These are phyloP conservation scores for Parauchenoglanis ngamensis DNA, from an alignment of 2,797 vertebrate genomes.

Conservation along the genomic window DNA sequence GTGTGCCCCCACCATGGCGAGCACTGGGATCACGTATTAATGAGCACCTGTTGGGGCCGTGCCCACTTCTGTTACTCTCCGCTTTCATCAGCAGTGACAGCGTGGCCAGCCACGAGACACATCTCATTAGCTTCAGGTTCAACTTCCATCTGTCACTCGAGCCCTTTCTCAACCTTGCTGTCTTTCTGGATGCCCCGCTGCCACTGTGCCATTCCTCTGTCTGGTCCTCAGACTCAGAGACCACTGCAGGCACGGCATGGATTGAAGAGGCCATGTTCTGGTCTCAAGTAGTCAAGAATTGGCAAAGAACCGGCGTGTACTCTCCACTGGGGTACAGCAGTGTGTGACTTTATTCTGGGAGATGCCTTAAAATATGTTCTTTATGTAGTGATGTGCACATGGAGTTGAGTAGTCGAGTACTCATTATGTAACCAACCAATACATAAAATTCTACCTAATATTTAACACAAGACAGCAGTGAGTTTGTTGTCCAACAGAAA, in stretches of 20 bases:
- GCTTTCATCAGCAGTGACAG: constrained; percentile 47
- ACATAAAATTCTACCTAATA: background rate
- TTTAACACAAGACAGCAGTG: background rate
- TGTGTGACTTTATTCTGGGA: background rate
- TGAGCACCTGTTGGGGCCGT: constrained; percentile 49
- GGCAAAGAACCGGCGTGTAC: background rate
- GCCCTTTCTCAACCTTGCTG: constrained; percentile 5
- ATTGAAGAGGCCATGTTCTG: background rate
- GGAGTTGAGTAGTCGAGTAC: background rate
- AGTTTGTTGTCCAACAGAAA: background rate
- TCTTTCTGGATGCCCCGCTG: constrained; percentile 15
- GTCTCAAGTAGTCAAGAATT: background rate
- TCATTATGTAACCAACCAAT: background rate
- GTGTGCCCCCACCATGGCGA: constrained; percentile 4
- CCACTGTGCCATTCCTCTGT: background rate
- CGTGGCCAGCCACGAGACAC: constrained; percentile 18
- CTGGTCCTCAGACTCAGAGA: too few species aligned
- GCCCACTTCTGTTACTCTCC: constrained; percentile 13
- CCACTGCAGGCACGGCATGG: background rate
- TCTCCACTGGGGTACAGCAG: too few species aligned
- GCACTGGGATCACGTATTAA: constrained; percentile 38
- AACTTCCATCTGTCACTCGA: constrained; percentile 44
- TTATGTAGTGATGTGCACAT: background rate
- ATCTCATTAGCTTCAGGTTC: constrained; percentile 49
- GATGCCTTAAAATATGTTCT: background rate